Evolutionary conservation across 2,797 vertebrate species (phyloP).

Genomic region (Sitta carolinensis): DNA sequence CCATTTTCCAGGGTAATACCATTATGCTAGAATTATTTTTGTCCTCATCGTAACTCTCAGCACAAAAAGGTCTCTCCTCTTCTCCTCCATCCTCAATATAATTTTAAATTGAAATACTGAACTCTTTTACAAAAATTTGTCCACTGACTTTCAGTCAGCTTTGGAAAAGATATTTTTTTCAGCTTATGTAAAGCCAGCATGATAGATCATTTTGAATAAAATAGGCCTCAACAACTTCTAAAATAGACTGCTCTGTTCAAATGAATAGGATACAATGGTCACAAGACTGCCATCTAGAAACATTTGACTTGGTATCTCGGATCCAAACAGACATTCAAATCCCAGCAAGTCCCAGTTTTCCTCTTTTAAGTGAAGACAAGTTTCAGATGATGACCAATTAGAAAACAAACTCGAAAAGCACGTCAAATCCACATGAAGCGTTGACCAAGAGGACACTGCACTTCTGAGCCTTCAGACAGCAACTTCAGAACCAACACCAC

Average conservation of each 20-base stretch:
- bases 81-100: neutral
- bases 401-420: neutral
- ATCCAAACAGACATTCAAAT: neutral
- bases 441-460: neutral
- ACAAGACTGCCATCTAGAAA: neutral
- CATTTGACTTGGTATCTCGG: neutral
- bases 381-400: neutral
- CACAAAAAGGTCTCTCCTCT: slow-evolving; percentile 28
- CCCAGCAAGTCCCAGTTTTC: neutral
- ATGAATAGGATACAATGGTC: neutral
- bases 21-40: slow-evolving; percentile 20
- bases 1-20: slow-evolving; percentile 6
- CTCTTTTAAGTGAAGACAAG: neutral
- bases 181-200: slow-evolving; percentile 6
- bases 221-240: slow-evolving; percentile 3
- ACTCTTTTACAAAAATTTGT: slow-evolving; percentile 9
- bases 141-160: slow-evolving; percentile 21
- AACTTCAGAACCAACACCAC: neutral
- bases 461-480: neutral
- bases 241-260: slow-evolving; percentile 9
- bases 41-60: slow-evolving; percentile 30
- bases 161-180: slow-evolving; percentile 40
- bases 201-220: slow-evolving; percentile 43
- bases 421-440: neutral
- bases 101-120: slow-evolving; percentile 35